phyloP scores from a whole-genome alignment of 2,113 vertebrate genomes.

The Mixornis gularis region DNA sequence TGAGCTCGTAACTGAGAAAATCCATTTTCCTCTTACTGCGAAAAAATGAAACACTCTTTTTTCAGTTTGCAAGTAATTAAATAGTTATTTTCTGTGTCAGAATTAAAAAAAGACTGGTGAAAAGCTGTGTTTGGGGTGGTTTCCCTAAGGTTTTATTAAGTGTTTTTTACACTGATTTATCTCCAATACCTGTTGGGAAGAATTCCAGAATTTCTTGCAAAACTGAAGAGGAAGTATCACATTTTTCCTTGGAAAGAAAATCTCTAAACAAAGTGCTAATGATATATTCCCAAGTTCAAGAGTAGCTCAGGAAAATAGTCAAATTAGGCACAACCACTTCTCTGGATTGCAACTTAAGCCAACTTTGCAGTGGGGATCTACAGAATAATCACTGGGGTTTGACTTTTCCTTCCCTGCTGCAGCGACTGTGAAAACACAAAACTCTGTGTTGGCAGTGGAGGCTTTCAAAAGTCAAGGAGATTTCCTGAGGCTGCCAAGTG shows the following conservation, averaged over 20 bases:
- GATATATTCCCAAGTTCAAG: background rate
- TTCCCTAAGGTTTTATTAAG: background rate
- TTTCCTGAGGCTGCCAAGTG: background rate
- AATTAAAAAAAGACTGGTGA: background rate
- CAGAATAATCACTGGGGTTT: background rate
- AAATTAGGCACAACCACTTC: background rate
- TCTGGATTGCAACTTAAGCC: background rate
- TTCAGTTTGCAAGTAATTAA: conserved; percentile 17
- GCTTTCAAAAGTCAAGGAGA: background rate
- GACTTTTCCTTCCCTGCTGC: background rate
- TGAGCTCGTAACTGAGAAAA: background rate
- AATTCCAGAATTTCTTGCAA: background rate
- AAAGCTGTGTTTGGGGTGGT: background rate
- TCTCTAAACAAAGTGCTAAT: background rate
- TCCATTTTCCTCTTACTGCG: conserved; percentile 14
- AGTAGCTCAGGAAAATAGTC: background rate
- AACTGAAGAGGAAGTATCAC: background rate
- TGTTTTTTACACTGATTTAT: background rate
- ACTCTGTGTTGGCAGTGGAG: background rate
- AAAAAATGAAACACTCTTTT: background rate
- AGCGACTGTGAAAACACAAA: background rate
- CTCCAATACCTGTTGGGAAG: background rate
- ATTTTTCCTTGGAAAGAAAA: background rate
- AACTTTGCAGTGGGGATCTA: background rate
- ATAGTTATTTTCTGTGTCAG: background rate